Base-by-base conservation (phyloP, 2,888 invertebrate species). In the Coecobrya sp. region DNA sequence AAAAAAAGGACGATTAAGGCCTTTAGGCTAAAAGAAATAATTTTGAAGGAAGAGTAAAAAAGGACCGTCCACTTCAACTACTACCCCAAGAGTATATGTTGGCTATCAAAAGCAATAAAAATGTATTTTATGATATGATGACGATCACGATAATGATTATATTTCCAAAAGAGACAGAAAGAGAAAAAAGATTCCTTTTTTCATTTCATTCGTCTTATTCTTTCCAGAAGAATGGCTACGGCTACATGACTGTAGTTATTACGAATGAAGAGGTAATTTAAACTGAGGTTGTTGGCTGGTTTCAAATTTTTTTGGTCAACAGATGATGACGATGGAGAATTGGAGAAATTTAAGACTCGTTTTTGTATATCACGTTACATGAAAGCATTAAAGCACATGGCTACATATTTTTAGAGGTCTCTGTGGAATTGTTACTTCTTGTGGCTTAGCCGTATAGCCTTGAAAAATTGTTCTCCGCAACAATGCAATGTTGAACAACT, bases 41-140 rank as follows among this genome's bases (percentile, higher is more conserved):
- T 84, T 79, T 81, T 55, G 45, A 45, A 5, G 19, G 59, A 59
- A 5, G 19, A 4, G 13, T 27, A 82, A 59, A 82, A 82, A 62
- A 42, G 22, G 19, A 82, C 62, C 36, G 36, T 85, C 68, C 36
- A 8, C 19, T 86, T 45, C n/a, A 7, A 36, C 36, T 2, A 36
- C 36, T 2, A 36, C 36, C 36, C 2, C 2, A 36, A 36, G 36
- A 36, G 3, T 36, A 7, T 86, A 22, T 8, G 11, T 30, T 22
- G 76, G 49, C 52, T 70, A 86, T 86, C 86, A 79, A 81, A 88
- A 68, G 89, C 89, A 89, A 89, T 89, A 89, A 89, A 88, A 82
- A 82, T 84, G 65, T 55, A 76, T 82, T 88, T 89, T 89, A 82
- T 89, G 82, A 52, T 65, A 49, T 76, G 76, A 76, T 76, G 76